Evolutionary conservation across 2,797 vertebrate species (phyloP).

Genomic region (Bucorvus abyssinicus): DNA sequence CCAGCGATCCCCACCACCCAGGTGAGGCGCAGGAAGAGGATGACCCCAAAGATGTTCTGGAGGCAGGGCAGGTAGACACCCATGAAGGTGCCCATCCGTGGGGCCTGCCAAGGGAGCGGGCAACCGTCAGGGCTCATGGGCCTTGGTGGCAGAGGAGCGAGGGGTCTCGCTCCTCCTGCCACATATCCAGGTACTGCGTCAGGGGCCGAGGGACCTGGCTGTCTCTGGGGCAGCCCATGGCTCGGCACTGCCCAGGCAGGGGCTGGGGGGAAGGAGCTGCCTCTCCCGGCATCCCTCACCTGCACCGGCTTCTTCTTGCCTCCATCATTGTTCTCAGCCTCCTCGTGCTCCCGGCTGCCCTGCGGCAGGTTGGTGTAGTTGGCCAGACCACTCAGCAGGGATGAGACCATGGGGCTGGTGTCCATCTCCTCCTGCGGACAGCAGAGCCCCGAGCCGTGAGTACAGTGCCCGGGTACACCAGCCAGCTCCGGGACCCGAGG

Average conservation of each 20-base stretch:
- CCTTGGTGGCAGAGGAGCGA: not conserved
- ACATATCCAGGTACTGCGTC: not conserved
- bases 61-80: slow-evolving; percentile 97
- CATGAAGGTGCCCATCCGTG: slow-evolving; percentile 96
- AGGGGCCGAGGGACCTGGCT: fast-evolving
- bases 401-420: slow-evolving; percentile 97
- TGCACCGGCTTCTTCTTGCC: slow-evolving; percentile 92
- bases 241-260: not conserved
- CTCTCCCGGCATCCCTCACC: slow-evolving; percentile 65
- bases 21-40: slow-evolving; percentile 96
- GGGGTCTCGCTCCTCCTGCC: not conserved
- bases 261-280: not conserved
- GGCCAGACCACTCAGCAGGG: slow-evolving; percentile 92
- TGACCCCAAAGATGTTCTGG: slow-evolving; percentile 98
- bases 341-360: slow-evolving; percentile 95
- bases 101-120: slow-evolving; percentile 78
- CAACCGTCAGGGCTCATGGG: not conserved
- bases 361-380: slow-evolving; percentile 97
- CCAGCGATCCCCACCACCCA: slow-evolving; percentile 97
- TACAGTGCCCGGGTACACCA: not conserved
- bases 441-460: not conserved
- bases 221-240: not conserved
- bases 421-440: slow-evolving; percentile 95
- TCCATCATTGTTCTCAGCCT: slow-evolving; percentile 93
- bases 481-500: not conserved